Evolutionary conservation across 2,113 vertebrate genomes (phyloP).

Genomic region (Syrmaticus mikado): DNA sequence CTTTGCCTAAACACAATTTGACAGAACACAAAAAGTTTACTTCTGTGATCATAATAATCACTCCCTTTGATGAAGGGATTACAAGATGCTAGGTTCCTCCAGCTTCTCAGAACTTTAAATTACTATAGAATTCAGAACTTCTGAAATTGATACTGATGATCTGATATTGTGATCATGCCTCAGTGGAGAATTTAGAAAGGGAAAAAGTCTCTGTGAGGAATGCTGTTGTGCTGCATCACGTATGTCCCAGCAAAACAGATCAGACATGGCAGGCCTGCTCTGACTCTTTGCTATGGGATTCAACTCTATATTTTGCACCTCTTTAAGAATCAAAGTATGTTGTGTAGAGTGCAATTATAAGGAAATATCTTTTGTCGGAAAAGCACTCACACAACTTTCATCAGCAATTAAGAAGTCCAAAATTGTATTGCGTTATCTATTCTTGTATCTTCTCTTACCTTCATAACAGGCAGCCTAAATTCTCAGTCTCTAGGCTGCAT

Average conservation of each 20-base stretch:
- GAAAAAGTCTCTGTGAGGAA: background rate
- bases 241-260: background rate
- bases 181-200: conserved; percentile 31
- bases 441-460: background rate
- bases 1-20: conserved; percentile 32
- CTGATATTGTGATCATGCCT: conserved; percentile 20
- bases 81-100: background rate
- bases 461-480: background rate
- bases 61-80: conserved; percentile 38
- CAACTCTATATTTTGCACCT: background rate
- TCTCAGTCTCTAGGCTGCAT: background rate
- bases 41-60: background rate
- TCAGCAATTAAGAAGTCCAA: background rate
- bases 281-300: background rate
- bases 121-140: conserved; percentile 38
- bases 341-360: background rate
- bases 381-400: background rate
- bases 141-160: conserved; percentile 47
- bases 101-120: conserved; percentile 47
- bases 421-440: background rate
- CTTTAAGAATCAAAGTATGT: background rate
- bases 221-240: conserved; percentile 3
- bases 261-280: background rate
- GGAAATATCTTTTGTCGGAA: background rate
- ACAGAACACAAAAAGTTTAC: conserved; percentile 30